A percentile compares a stretch with the other conserved stretches of the same genome.
Conservation (phyloP, 2,113 vertebrate genomes). For the Hippoglossus stenolepis region DNA sequence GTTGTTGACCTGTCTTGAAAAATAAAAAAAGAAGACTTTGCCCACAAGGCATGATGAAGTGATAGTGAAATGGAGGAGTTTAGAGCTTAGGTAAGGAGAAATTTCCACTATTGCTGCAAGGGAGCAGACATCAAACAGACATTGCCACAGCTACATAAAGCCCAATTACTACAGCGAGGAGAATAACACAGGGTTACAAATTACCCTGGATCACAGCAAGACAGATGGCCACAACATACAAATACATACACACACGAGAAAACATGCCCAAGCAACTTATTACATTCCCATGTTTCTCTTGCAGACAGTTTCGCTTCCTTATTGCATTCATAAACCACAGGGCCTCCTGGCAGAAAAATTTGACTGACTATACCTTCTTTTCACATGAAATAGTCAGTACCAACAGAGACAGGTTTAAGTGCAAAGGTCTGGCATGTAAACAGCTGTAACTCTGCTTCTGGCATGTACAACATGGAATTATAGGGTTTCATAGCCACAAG, state of each 20-base stretch:
- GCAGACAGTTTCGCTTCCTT: slow-evolving; percentile 42
- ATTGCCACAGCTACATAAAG: slow-evolving; percentile 4
- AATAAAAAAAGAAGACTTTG: slow-evolving; percentile 10
- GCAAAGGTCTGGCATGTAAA: background rate
- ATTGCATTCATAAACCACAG: slow-evolving; percentile 15
- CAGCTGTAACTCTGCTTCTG: background rate
- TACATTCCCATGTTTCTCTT: slow-evolving; percentile 5
- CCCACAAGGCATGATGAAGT: slow-evolving; percentile 7
- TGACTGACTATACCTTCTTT: background rate
- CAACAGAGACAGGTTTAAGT: background rate
- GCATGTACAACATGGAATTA: background rate
- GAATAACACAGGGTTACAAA: slow-evolving; percentile 44
- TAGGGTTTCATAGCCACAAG: background rate
- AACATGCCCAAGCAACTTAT: background rate
- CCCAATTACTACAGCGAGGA: slow-evolving; percentile 23
- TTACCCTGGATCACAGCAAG: slow-evolving; percentile 30
- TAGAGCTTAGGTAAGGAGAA: slow-evolving; percentile 5
- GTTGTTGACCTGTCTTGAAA: slow-evolving; percentile 42
- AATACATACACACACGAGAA: background rate
- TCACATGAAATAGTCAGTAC: background rate
- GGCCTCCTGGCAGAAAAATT: background rate
- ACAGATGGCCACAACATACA: slow-evolving; percentile 15
- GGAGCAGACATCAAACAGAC: slow-evolving; percentile 28
- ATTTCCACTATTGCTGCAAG: slow-evolving; percentile 28
- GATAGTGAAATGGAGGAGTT: background rate